These are phyloP conservation scores for Mormyrops attenuatus DNA, from an alignment of 2,797 vertebrate species.

Conservation along the genomic window DNA sequence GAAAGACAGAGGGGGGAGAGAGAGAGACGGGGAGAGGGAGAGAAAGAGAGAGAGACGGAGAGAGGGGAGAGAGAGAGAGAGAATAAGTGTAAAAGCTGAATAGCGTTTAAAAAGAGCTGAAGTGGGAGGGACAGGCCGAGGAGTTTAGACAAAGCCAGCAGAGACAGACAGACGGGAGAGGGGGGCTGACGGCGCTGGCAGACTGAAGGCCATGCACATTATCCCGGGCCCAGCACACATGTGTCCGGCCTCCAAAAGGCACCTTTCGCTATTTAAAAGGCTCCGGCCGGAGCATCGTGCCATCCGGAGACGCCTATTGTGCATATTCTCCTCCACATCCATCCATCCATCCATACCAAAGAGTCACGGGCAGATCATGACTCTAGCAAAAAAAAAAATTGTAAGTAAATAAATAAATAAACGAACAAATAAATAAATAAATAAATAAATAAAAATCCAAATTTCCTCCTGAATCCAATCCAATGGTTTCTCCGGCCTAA, in stretches of 20 bases:
- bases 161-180: slow-evolving; percentile 7
- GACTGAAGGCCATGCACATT: neutral
- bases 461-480: neutral
- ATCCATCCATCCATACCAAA: neutral
- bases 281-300: neutral
- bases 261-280: slow-evolving; percentile 3
- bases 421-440: neutral
- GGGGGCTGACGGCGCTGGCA: neutral
- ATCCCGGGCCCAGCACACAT: neutral
- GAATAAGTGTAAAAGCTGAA: slow-evolving; percentile 8
- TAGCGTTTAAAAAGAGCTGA: neutral
- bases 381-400: neutral
- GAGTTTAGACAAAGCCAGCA: neutral
- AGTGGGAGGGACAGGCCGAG: slow-evolving; percentile 11
- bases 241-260: neutral
- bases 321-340: neutral
- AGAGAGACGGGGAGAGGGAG: too few relatives aligned
- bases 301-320: slow-evolving; percentile 13
- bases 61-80: neutral
- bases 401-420: neutral
- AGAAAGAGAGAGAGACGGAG: too few relatives aligned
- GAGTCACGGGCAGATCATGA: neutral
- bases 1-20: too few relatives aligned
- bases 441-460: neutral
- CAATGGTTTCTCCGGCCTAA: neutral